Evolutionary conservation across 2,113 vertebrate genomes (phyloP), one percentile per base, ranked within the genome.

Genomic region (Corydoras sp.): DNA sequence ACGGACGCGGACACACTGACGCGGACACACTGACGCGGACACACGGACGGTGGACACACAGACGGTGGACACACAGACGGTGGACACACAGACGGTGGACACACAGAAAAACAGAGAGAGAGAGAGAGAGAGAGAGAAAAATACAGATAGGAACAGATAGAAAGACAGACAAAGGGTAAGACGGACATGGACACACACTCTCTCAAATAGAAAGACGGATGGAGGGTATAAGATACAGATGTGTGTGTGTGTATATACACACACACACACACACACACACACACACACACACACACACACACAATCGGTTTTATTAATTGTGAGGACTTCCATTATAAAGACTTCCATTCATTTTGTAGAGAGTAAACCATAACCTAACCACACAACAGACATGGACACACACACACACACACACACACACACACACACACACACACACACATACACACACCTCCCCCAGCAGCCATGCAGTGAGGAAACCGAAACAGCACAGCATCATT

Each of bases 401-500:
- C 61, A 10, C 48, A 51, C 6, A 68, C 10, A 67, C 11, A 64
- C 4, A 59, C 2, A 35, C 5, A 56, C 18, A 60, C 4, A 65
- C 15, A 72, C 2, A 62, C 1, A 49, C 8, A 24, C 10, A 11
- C 8, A 68, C 62, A 79, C 35, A 53, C 9, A 18, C 0, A 51
- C 5, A 55, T 3, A 68, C 18, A 62, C 87, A 76, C 77, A 95
- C 94, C 93, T 95, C 94, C 72, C 94, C 93, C 15, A 95, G 86
- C 61, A 97, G 92, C 94, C 94, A 97, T 60, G 92, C 92, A 0
- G 93, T 94, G 76, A 97, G 89, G 79, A 97, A 97, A 58, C 94
- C 94, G 56, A 97, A 97, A 97, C 65, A 97, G 88, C 15, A 97
- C 91, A 0, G 94, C 93, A 0, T 97, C 94, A 8, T 95, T 96